phyloP scores from a whole-genome alignment of 92 coral and sea anemone species.

The Zoanthus gigantus region DNA sequence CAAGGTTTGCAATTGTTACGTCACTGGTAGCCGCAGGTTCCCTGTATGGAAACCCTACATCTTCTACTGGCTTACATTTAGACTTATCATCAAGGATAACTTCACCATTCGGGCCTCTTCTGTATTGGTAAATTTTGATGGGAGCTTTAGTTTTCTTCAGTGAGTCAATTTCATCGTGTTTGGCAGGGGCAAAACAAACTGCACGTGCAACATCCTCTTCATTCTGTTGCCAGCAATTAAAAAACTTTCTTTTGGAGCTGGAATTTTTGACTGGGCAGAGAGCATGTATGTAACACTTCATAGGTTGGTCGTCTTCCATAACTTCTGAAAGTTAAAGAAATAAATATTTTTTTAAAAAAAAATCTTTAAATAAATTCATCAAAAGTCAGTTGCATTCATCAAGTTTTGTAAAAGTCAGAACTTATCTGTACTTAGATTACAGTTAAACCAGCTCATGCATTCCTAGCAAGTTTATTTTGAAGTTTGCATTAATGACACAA shows the following conservation, averaged over 20 bases:
- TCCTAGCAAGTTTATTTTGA: too few species aligned
- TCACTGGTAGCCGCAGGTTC: neutral
- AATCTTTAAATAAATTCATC: too few species aligned
- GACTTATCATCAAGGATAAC: neutral
- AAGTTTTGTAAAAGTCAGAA: too few species aligned
- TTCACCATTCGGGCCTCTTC: neutral
- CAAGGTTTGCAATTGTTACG: neutral
- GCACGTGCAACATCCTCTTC: neutral
- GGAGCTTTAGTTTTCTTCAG: slow-evolving; percentile 27
- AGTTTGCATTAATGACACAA: too few species aligned
- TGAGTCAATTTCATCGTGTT: neutral
- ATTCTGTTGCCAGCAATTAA: neutral
- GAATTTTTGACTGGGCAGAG: slow-evolving; percentile 20
- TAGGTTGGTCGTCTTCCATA: too few species aligned
- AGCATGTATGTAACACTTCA: slow-evolving; percentile 22
- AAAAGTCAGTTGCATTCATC: too few species aligned
- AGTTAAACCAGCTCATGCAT: too few species aligned
- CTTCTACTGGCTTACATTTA: neutral
- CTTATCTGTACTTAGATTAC: too few species aligned
- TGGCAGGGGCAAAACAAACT: neutral
- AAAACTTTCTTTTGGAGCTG: slow-evolving; percentile 5
- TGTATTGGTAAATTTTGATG: slow-evolving; percentile 8
- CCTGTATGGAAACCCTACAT: neutral
- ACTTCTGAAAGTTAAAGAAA: too few species aligned
- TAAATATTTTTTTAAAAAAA: too few species aligned